Evolutionary conservation across 1,140 invertebrate species (phyloP), one percentile per base, ranked within the genome.

Genomic region (Eupristina koningsbergeri): DNA sequence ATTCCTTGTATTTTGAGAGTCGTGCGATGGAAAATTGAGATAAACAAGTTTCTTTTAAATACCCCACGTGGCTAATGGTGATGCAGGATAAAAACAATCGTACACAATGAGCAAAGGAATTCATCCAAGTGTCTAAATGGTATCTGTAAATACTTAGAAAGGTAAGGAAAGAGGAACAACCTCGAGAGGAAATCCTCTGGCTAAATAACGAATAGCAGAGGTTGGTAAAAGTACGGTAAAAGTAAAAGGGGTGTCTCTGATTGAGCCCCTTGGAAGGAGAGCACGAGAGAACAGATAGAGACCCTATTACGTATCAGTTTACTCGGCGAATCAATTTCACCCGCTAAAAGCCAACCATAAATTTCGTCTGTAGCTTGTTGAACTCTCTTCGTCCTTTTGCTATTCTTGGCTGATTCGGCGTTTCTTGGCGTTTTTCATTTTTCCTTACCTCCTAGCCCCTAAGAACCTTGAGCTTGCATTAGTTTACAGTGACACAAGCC

Each of bases 321-420:
- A 89, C 88, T 88, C 84, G 87, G 84, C 86, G 86, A 89, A 89
- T 89, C 88, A 89, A 89, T 89, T 88, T 87, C 87, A 86, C 75
- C 83, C 83, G 87, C 86, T 88, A 89, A 89, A 86, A 89, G 86
- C 87, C 87, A 86, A 86, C 86, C 87, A 88, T 89, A 89, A 89
- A 89, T 89, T 88, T 85, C 81, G 64, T 84, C 82, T 80, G 82
- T 85, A 87, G 85, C 85, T 86, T 86, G 84, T 81, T 78, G 3
- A 76, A 80, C 36, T 29, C 45, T 50, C 31, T 74, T 5, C 74
- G 36, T 80, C 39, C 39, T 50, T 61, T 34, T 79, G 9, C 41
- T 45, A 15, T 39, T 34, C 64, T 9, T 11, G 71, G 84, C 87
- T 88, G 87, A 87, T 86, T 88, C 85, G 83, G 86, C 84, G 63